A percentile compares a stretch with the other conserved stretches of the same genome.
These are phyloP conservation scores for Apis cerana DNA, from an alignment of 1,140 invertebrate genomes.

Conservation along the genomic window DNA sequence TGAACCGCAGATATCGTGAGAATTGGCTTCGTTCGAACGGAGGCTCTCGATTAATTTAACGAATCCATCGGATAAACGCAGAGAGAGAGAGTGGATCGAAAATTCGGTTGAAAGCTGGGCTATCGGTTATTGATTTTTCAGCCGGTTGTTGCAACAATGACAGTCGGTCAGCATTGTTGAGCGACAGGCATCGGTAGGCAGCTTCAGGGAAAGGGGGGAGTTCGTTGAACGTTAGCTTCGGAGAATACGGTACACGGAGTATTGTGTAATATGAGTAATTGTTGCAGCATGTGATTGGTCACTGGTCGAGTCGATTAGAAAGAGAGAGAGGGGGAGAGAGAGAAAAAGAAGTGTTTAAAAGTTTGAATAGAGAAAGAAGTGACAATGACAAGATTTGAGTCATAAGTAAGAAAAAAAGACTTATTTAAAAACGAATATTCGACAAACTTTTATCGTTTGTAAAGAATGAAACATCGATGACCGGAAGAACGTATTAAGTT, in stretches of 20 bases:
- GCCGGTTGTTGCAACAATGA: constrained; percentile 43
- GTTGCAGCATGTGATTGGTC: background rate
- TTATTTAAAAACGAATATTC: too few relatives aligned
- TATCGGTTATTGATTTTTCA: constrained; percentile 58
- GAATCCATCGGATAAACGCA: background rate
- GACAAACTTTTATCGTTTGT: too few relatives aligned
- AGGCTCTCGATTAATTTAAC: background rate
- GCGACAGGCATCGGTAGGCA: constrained; percentile 6
- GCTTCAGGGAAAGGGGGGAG: constrained; percentile 12
- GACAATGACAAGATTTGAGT: too few relatives aligned
- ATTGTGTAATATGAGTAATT: constrained; percentile 3
- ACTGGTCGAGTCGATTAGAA: background rate
- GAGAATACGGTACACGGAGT: constrained; percentile 1
- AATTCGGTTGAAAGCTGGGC: constrained; percentile 36
- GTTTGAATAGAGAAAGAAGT: background rate
- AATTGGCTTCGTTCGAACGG: background rate
- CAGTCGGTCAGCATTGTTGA: constrained; percentile 35
- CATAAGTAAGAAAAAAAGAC: too few relatives aligned
- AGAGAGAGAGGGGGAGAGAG: background rate
- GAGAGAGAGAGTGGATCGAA: background rate
- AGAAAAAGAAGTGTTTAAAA: too few relatives aligned
- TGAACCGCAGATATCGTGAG: background rate
- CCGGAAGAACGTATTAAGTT: too few relatives aligned
- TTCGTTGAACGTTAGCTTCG: constrained; percentile 39
- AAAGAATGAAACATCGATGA: too few relatives aligned